phyloP scores from a whole-genome alignment of 2,888 invertebrate genomes.

The Heliconius sara region DNA sequence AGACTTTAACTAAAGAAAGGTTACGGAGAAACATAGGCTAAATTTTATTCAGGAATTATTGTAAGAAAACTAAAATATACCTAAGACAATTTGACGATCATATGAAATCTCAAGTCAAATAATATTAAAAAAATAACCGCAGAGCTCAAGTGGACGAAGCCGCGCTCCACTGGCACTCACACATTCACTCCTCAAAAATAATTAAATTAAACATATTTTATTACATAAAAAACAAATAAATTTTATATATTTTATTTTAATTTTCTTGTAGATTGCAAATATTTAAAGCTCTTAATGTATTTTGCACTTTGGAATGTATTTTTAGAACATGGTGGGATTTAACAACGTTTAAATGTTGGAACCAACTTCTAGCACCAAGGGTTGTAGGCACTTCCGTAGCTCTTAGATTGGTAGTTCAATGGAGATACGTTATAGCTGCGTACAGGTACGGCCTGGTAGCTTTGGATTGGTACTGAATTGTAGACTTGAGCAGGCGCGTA shows the following conservation, averaged over 20 bases:
- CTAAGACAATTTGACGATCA: too few relatives aligned
- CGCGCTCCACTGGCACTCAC: too few relatives aligned
- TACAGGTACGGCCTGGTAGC: conserved; percentile 21
- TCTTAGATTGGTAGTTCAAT: conserved; percentile 31
- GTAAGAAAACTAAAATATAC: too few relatives aligned
- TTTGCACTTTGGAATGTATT: conserved; percentile 9
- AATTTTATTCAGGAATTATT: too few relatives aligned
- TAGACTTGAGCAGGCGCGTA: conserved; percentile 29
- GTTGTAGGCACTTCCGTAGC: conserved; percentile 35
- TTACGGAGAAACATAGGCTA: too few relatives aligned
- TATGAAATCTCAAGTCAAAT: too few relatives aligned
- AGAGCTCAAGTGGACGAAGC: too few relatives aligned
- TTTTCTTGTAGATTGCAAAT: conserved; percentile 14
- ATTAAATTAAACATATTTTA: too few relatives aligned
- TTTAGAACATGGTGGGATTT: conserved; percentile 26
- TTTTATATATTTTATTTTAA: background rate
- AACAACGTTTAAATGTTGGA: background rate
- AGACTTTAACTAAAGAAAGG: too few relatives aligned
- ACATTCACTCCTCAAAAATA: too few relatives aligned
- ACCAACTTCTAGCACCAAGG: conserved; percentile 39
- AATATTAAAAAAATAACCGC: too few relatives aligned
- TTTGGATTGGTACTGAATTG: conserved; percentile 17
- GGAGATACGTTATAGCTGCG: conserved; percentile 26
- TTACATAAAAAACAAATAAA: background rate
- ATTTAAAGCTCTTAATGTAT: conserved; percentile 15